Evolutionary conservation across 2,888 invertebrate genomes (phyloP).

Genomic region (Deladenus siricidicola): DNA sequence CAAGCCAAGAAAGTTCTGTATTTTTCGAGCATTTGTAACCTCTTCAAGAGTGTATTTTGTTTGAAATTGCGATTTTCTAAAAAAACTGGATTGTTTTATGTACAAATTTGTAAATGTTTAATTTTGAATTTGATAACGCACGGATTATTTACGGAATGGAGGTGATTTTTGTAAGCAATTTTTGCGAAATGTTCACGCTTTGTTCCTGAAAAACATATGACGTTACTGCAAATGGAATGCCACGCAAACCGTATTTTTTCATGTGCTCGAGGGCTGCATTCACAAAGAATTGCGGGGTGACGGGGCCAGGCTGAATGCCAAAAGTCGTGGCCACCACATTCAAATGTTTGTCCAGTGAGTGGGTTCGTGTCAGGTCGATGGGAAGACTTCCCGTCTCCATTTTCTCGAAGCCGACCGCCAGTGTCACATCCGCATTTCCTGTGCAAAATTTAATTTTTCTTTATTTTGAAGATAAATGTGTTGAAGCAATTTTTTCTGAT

Average conservation of each 20-base stretch:
- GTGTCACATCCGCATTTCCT: slow-evolving; percentile 72
- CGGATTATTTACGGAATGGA: slow-evolving; percentile 91
- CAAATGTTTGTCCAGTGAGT: slow-evolving; percentile 61
- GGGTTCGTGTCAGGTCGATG: slow-evolving; percentile 62
- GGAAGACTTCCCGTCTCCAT: slow-evolving; percentile 84
- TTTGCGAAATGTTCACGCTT: slow-evolving; percentile 90
- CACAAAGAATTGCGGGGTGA: slow-evolving; percentile 75
- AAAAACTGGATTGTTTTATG: slow-evolving; percentile 6
- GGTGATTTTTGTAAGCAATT: slow-evolving; percentile 94
- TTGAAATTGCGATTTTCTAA: slow-evolving; percentile 80
- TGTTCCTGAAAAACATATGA: slow-evolving; percentile 60
- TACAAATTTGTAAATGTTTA: slow-evolving; percentile 10
- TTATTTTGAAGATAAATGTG: no score
- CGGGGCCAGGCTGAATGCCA: slow-evolving; percentile 69
- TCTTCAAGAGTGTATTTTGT: slow-evolving; percentile 83
- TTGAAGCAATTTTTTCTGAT: no score
- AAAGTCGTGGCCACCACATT: slow-evolving; percentile 71
- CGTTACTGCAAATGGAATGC: background rate
- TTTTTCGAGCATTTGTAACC: slow-evolving; percentile 73
- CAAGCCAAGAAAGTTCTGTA: slow-evolving; percentile 86
- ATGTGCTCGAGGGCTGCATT: slow-evolving; percentile 92
- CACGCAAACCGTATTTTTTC: slow-evolving; percentile 70
- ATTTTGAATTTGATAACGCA: slow-evolving; percentile 56
- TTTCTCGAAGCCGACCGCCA: slow-evolving; percentile 94
- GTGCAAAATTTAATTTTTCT: no score